Evolutionary conservation across 2,888 invertebrate species (phyloP), one percentile per base, ranked within the genome.

Genomic region (Cerceris rybyensis): DNA sequence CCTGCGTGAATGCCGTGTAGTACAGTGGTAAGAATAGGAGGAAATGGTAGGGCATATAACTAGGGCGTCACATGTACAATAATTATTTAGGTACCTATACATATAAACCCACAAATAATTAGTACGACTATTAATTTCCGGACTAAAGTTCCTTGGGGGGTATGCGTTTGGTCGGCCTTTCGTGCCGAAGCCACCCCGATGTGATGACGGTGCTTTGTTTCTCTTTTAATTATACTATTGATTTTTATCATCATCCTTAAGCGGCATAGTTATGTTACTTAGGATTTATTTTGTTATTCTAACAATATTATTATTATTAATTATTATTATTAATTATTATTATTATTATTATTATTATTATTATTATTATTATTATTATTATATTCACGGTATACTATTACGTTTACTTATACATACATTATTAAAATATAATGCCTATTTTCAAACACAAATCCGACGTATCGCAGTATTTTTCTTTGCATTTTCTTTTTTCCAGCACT

Each of bases 171-270:
- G 78, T 81, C 65, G 72, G 76, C 78, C 61, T 83, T 76, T 72
- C 80, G 83, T 72, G 67, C 80, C 83, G 79, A 85, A 82, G 85
- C 87, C 82, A 83, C 88, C 89, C 90, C 87, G 88, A 91, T 91
- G 91, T 91, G 91, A 91, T 91, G 90, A 91, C 89, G 91, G 91
- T 91, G 91, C 91, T 91, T 91, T 91, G 90, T 91, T 91, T 91
- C 90, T 90, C 87, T 88, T 90, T 85, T 85, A 82, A 86, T 82
- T 82, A 82, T 82, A 79, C 71, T 79, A 83, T 75, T 85, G 65
- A 85, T 82, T 85, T 83, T 85, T 85, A 78, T 85, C 78, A 81
- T 75, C 80, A 88, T 86, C 84, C 82, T 85, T 86, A 71, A 83
- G 84, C 85, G 82, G 82, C 81, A 85, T 87, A 83, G 75, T 83